These are phyloP conservation scores for Etheostoma spectabile DNA, from an alignment of 2,113 vertebrate species.

Conservation along the genomic window DNA sequence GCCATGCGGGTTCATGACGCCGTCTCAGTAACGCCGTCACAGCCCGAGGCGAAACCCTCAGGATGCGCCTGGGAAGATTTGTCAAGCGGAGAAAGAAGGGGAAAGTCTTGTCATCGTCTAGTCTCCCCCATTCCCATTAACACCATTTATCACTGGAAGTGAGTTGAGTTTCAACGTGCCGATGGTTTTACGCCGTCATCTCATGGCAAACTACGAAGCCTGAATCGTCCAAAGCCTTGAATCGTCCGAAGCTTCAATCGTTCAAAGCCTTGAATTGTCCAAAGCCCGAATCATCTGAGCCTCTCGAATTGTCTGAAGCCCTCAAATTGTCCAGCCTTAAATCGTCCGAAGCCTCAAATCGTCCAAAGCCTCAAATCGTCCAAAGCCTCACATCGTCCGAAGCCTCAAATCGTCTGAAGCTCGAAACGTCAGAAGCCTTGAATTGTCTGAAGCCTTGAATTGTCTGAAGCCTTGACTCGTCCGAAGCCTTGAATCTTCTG, in stretches of 20 bases:
- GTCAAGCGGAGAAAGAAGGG: background rate
- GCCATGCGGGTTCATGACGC: slow-evolving; percentile 67
- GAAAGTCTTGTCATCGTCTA: slow-evolving; percentile 7
- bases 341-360: too few species aligned
- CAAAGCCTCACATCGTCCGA: too few species aligned
- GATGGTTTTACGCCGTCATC: background rate
- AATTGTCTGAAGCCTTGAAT: too few species aligned
- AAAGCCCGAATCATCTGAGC: too few species aligned
- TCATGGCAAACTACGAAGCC: background rate
- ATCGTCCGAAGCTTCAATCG: slow-evolving; percentile 2
- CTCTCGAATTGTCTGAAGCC: too few species aligned
- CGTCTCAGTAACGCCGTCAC: background rate
- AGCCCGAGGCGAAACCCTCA: slow-evolving; percentile 1
- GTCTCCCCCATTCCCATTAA: background rate
- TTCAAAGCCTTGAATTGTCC: too few species aligned
- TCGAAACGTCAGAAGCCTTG: too few species aligned
- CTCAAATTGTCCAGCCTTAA: too few species aligned
- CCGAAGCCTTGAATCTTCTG: background rate
- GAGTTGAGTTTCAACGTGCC: background rate
- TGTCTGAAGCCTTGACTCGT: too few species aligned
- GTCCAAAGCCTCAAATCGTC: background rate
- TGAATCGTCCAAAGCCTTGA: background rate
- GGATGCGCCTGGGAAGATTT: slow-evolving; percentile 13
- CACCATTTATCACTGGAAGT: background rate
- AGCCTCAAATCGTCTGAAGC: too few species aligned